These are phyloP conservation scores for Himalopsyche kuldschensis DNA, from an alignment of 2,888 invertebrate species.

Conservation along the genomic window DNA sequence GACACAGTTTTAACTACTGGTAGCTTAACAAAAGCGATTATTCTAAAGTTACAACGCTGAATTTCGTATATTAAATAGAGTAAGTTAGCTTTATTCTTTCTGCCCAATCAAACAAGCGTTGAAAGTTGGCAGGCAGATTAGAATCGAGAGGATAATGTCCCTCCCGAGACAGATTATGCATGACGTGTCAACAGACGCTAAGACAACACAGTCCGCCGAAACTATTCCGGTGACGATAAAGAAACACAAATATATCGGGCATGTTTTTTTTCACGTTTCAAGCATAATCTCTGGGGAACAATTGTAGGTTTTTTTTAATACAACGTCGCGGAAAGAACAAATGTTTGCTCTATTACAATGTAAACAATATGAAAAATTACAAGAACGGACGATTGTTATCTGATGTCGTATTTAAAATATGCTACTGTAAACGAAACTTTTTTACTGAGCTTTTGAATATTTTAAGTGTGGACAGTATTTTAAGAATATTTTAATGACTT, in stretches of 20 bases:
- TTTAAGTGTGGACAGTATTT: too few relatives aligned
- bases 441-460: too few relatives aligned
- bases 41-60: background rate
- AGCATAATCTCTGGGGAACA: background rate
- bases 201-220: background rate
- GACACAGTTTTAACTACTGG: background rate
- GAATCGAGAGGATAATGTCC: background rate
- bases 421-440: too few relatives aligned
- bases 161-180: slow-evolving; percentile 8
- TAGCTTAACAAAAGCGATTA: background rate
- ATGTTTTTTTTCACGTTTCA: background rate
- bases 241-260: background rate
- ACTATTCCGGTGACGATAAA: background rate
- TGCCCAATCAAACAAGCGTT: background rate
- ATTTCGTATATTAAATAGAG: background rate
- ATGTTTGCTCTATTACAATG: background rate
- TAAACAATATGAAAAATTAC: background rate
- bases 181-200: background rate
- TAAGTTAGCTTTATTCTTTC: background rate
- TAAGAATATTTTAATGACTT: too few relatives aligned
- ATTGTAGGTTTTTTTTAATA: background rate
- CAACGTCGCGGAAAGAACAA: background rate
- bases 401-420: background rate
- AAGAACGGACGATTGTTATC: background rate
- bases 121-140: slow-evolving; percentile 6